Conservation (phyloP, 2,113 vertebrate genomes). For the Amblyopsis rosae region DNA sequence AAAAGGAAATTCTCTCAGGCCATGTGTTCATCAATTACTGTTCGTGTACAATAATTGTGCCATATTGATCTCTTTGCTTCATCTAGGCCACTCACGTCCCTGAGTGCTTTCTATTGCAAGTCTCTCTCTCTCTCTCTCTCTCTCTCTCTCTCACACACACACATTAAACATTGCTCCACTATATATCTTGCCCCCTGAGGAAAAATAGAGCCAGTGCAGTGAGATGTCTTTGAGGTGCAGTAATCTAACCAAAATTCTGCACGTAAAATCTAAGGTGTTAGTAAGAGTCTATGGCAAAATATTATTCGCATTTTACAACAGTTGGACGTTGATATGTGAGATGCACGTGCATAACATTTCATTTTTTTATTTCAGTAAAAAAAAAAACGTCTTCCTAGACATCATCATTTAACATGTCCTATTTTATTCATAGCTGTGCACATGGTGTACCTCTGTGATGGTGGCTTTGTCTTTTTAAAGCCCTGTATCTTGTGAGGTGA, state of each 20-base stretch:
- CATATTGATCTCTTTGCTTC: conserved; percentile 58
- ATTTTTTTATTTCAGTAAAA: not conserved
- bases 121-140: not conserved
- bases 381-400: not conserved
- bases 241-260: not conserved
- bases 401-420: too few relatives aligned
- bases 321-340: too few relatives aligned
- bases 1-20: conserved; percentile 36
- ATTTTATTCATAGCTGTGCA: too few relatives aligned
- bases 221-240: conserved; percentile 25
- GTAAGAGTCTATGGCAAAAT: not conserved
- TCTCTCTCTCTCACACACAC: conserved; percentile 9
- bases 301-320: too few relatives aligned
- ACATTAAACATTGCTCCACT: conserved; percentile 11
- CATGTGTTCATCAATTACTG: conserved; percentile 61
- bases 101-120: conserved; percentile 41
- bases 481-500: conserved; percentile 32
- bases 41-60: conserved; percentile 57
- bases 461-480: conserved; percentile 27
- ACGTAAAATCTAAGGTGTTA: conserved; percentile 3
- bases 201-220: conserved; percentile 23
- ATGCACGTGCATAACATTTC: not conserved
- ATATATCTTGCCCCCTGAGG: conserved; percentile 14
- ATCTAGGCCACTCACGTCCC: conserved; percentile 40
- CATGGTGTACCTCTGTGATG: not conserved